Evolutionary conservation across 2,113 vertebrate species (phyloP), one percentile per base, ranked within the genome.

Genomic region (Phainopepla nitens): DNA sequence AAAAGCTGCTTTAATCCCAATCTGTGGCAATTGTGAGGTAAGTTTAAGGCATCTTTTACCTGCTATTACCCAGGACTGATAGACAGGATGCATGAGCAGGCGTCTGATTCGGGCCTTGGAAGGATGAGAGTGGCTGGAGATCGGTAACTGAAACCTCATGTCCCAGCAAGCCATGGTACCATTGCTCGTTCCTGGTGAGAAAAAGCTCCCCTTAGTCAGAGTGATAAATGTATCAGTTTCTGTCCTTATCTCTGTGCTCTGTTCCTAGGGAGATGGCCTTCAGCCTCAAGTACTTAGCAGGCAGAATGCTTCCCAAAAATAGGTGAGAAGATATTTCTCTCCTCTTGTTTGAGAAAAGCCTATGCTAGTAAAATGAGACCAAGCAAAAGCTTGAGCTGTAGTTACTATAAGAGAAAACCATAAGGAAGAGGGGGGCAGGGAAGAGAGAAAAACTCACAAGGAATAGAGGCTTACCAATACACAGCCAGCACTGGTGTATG

Each of bases 81-180:
- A 99, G 61, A 99, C 97, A 5, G 99, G 99, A 95, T 99, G 99
- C 99, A 99, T 99, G 27, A 99, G 98, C 66, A 99, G 98, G 22
- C 99, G 98, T 82, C 99, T 97, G 97, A 99, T 98, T 57, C 99
- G 98, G 65, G 99, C 98, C 72, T 99, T 98, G 35, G 99, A 98
- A 28, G 99, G 99, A 82, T 99, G 99, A 65, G 98, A 98, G 97
- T 99, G 99, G 97, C 99, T 99, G 47, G 99, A 99, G 94, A 99
- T 99, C 6, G 99, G 99, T 42, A 99, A 97, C 97, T 99, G 99
- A 97, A 99, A 99, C 81, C 99, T 97, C 99, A 99, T 99, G 83
- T 99, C 99, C 99, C 99, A 99, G 97, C 99, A 99, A 0, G 99
- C 99, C 99, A 99, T 99, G 90, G 99, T 99, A 58, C 99, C 99